Percentiles rank a stretch among this genome's conserved stretches.
Conservation (phyloP, 2,113 vertebrate genomes). For the Gnathonemus echidnorhynchus region DNA sequence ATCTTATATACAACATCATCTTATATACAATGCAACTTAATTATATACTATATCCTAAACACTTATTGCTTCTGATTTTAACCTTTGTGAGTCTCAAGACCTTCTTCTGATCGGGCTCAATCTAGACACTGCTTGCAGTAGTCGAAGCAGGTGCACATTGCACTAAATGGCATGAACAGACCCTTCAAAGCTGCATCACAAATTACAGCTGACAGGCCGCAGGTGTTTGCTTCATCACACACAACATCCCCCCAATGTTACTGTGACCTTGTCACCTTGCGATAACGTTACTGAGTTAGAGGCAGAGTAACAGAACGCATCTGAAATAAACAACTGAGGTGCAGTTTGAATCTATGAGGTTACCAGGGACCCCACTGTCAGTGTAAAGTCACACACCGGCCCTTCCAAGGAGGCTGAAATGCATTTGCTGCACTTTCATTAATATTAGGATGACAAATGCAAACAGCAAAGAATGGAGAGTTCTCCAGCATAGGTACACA, state of each 20-base stretch:
- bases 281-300: not conserved
- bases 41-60: not conserved
- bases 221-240: not conserved
- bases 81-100: not conserved
- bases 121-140: not conserved
- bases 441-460: not conserved
- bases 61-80: not conserved
- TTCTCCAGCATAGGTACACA: not conserved
- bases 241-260: not conserved
- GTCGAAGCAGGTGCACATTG: not conserved
- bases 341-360: no score
- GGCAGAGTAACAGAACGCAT: not conserved
- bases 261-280: not conserved
- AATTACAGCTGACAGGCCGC: constrained; percentile 13
- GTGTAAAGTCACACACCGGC: not conserved
- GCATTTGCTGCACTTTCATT: not conserved
- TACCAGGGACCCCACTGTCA: not conserved
- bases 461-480: not conserved
- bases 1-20: not conserved
- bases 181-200: not conserved
- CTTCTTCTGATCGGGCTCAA: not conserved
- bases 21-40: not conserved
- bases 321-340: not conserved
- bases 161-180: not conserved
- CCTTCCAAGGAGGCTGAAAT: not conserved